A percentile compares a stretch with the other conserved stretches of the same genome.
These are phyloP conservation scores for Conus canariensis DNA, from an alignment of 2,888 invertebrate species.

Conservation along the genomic window DNA sequence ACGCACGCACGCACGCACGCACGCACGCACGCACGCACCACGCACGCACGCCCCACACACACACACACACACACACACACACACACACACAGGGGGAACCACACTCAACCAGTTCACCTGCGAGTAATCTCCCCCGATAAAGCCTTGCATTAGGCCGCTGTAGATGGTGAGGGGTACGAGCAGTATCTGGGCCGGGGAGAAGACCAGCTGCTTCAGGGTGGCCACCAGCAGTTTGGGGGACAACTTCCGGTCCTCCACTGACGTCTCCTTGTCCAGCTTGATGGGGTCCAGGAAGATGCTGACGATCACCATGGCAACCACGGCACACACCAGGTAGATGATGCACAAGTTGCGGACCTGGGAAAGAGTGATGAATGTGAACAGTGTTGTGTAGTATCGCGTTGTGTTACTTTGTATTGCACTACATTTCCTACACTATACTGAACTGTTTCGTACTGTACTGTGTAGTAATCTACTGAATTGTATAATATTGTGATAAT, in stretches of 20 bases:
- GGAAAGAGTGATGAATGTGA: too few species aligned
- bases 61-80: too few species aligned
- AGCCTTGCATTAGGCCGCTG: constrained; percentile 98
- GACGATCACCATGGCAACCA: constrained; percentile 91
- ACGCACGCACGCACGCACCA: too few species aligned
- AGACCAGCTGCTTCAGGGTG: constrained; percentile 93
- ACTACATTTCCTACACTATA: too few species aligned
- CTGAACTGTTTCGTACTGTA: too few species aligned
- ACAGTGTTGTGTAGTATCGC: too few species aligned
- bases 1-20: too few species aligned
- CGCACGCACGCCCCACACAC: too few species aligned
- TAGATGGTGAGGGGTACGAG: constrained; percentile 96
- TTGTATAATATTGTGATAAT: too few species aligned
- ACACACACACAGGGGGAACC: background rate
- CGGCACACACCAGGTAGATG: constrained; percentile 92
- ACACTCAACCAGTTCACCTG: constrained; percentile 70
- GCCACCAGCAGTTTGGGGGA: constrained; percentile 77
- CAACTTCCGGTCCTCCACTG: constrained; percentile 49
- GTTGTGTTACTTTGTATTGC: too few species aligned
- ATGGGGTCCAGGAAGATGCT: constrained; percentile 88
- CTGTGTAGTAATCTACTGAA: too few species aligned
- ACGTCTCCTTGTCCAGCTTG: constrained; percentile 66
- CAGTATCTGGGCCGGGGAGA: constrained; percentile 91
- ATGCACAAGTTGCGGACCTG: constrained; percentile 93
- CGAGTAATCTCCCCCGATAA: constrained; percentile 88